Evolutionary conservation across 2,888 invertebrate species (phyloP), one percentile per base, ranked within the genome.

Genomic region (Chloroclystis v-ata): DNA sequence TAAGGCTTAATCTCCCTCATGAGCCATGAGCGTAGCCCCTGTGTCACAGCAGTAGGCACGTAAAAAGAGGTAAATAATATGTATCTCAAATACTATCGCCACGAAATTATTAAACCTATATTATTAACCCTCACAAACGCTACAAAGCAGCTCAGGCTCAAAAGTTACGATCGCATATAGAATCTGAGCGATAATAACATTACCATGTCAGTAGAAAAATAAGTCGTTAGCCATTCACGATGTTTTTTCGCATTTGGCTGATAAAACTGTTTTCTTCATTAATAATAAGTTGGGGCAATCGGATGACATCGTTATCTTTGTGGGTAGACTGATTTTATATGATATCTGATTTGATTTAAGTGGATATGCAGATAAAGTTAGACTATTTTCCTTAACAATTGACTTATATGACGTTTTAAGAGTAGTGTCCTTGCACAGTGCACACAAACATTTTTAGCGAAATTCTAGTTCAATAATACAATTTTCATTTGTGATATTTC

Each of bases 171-270:
- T 10, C 13, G 30, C 28, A 25, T 37, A 39, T 49, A 26, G 28
- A 33, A 35, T 42, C 29, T 29, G 13, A 28, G 37, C 14, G 24
- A 28, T 38, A 26, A 43, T 50, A 43, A 50, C 46, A 50, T 50
- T 50, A 46, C 29, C 50, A 50, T 50, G 46, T 37, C 39, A 39
- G 50, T 43, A 46, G 39, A 46, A 50, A 50, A 46, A 50, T 50
- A 46, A 46, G 50, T 43, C 46, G 46, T 50, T 49, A 46, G 29
- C 28, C 41, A 38, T 14, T 37, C 6, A 37, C 30, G 35, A 46
- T 46, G 46, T 43, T 46, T 50, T 43, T 38, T 41, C 30, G 10
- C 39, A 37, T 44, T 46, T 39, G 50, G 46, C 33, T 35, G 43
- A 43, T 33, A 35, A 40, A 46, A 43, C 32, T 46, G 39, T 46